Percentiles rank a stretch among this genome's conserved stretches.
Evolutionary conservation across 2,888 invertebrate genomes (phyloP).

Genomic region (Ichneumon xanthorius): DNA sequence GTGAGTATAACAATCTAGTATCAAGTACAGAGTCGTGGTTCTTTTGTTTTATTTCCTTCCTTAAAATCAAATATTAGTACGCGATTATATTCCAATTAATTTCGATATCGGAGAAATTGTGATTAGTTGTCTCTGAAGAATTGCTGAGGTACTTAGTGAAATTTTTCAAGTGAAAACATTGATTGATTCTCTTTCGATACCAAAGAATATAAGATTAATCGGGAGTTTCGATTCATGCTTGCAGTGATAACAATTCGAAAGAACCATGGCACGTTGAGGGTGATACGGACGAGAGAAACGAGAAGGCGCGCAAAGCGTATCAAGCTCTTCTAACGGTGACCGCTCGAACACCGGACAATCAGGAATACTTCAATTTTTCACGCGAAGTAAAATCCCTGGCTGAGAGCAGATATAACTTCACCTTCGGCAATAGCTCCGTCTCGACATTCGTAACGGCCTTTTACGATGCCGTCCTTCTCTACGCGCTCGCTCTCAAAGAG

Average conservation of each 20-base stretch:
- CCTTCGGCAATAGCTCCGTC: constrained; percentile 91
- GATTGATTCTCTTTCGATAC: background rate
- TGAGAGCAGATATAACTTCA: constrained; percentile 89
- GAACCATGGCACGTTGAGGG: constrained; percentile 94
- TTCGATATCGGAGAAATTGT: background rate
- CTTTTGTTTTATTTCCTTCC: background rate
- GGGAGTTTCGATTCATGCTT: constrained; percentile 22
- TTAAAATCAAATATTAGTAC: no score
- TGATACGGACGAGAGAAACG: constrained; percentile 93
- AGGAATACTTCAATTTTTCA: constrained; percentile 92
- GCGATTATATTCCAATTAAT: no score
- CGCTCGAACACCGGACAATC: constrained; percentile 92
- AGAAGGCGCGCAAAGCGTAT: constrained; percentile 93
- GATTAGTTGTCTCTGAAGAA: background rate
- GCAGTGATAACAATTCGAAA: constrained; percentile 84
- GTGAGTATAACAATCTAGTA: constrained; percentile 87
- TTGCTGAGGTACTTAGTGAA: background rate
- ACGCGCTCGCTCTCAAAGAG: constrained; percentile 96
- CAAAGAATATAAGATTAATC: background rate
- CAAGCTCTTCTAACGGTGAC: constrained; percentile 95
- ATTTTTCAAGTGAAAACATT: background rate
- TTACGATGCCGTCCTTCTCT: constrained; percentile 97
- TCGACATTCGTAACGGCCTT: constrained; percentile 98
- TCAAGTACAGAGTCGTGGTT: background rate
- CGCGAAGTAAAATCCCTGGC: constrained; percentile 90